phyloP scores from a whole-genome alignment of 2,888 invertebrate genomes.

The Crematogaster levior region DNA sequence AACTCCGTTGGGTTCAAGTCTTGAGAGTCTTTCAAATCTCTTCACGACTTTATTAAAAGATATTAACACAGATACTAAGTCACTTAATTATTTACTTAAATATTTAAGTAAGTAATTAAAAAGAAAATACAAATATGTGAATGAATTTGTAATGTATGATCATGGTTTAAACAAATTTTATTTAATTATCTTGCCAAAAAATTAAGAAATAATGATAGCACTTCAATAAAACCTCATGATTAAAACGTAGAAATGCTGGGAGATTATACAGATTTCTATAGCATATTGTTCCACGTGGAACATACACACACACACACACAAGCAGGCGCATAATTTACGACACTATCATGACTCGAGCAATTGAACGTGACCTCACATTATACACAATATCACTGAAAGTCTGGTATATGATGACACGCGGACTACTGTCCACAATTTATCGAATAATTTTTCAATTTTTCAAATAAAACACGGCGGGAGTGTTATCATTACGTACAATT shows the following conservation, averaged over 20 bases:
- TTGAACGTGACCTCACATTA: slow-evolving; percentile 28
- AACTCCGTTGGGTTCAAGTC: too few relatives aligned
- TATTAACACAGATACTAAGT: neutral
- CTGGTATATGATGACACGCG: neutral
- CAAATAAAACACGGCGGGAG: slow-evolving; percentile 1
- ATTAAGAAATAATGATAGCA: slow-evolving; percentile 62
- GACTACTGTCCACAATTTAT: neutral
- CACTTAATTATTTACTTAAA: neutral
- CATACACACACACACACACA: too few relatives aligned
- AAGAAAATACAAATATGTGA: neutral
- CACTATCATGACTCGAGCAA: slow-evolving; percentile 31
- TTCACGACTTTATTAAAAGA: neutral
- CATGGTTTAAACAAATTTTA: neutral
- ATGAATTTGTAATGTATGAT: neutral
- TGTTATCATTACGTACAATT: slow-evolving; percentile 6
- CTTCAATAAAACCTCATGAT: slow-evolving; percentile 59
- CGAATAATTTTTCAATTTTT: slow-evolving; percentile 20
- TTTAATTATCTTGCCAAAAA: slow-evolving; percentile 34
- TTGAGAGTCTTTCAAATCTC: too few relatives aligned
- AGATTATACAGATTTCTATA: neutral
- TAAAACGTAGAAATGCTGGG: slow-evolving; percentile 64
- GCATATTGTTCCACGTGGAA: neutral
- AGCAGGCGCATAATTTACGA: slow-evolving; percentile 23
- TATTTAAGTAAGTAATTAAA: neutral
- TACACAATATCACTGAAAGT: neutral